Conservation (phyloP, 2,888 invertebrate genomes). For the Seira sanloemensis region DNA sequence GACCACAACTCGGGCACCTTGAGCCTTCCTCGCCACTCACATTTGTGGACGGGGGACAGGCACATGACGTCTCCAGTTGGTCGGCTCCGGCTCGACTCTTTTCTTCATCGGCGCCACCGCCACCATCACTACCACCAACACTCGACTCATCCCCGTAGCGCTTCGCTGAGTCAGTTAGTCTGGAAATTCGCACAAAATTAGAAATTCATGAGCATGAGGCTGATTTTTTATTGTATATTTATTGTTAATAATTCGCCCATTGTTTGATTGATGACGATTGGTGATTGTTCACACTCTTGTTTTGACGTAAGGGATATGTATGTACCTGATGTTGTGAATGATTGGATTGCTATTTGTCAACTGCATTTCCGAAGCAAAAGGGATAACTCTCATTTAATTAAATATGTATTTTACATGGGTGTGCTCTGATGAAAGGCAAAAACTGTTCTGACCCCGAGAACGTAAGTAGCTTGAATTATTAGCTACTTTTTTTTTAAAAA, state of each 20-base stretch:
- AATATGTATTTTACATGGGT: too few relatives aligned
- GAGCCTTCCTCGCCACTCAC: conserved; percentile 13
- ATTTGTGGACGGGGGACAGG: conserved; percentile 40
- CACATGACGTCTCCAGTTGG: conserved; percentile 18
- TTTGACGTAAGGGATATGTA: background rate
- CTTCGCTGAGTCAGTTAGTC: conserved; percentile 50
- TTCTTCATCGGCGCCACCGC: background rate
- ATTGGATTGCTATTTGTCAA: too few relatives aligned
- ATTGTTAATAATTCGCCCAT: background rate
- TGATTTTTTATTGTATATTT: background rate
- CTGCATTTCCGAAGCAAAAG: too few relatives aligned
- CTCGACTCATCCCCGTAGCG: conserved; percentile 32
- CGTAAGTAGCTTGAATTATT: too few relatives aligned
- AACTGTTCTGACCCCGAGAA: too few relatives aligned
- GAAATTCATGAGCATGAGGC: background rate
- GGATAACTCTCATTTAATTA: too few relatives aligned
- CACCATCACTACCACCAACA: background rate
- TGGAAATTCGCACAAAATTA: conserved; percentile 5
- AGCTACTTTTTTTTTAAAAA: too few relatives aligned
- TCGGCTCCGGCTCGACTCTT: background rate
- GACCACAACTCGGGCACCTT: conserved; percentile 38
- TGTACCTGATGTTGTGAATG: background rate
- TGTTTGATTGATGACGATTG: background rate
- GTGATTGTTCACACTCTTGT: background rate
- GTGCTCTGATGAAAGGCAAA: too few relatives aligned